These are phyloP conservation scores for Biston stratarius DNA, from an alignment of 2,888 invertebrate genomes.

Conservation along the genomic window DNA sequence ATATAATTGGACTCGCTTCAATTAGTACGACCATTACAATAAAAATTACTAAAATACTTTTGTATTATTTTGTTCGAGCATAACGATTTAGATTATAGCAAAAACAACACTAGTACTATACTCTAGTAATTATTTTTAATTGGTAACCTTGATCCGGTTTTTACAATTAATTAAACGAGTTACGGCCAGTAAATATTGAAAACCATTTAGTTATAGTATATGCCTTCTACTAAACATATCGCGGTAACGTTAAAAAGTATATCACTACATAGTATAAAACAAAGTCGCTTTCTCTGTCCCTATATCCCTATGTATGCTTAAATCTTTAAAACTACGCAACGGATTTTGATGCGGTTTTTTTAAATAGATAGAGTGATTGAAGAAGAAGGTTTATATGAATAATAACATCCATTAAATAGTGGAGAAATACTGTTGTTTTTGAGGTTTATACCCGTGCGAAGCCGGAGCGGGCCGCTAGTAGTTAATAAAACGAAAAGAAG, in stretches of 20 bases:
- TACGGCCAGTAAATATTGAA: not conserved
- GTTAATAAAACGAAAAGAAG: too few relatives aligned
- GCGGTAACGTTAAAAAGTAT: not conserved
- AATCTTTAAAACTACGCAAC: too few relatives aligned
- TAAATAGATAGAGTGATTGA: too few relatives aligned
- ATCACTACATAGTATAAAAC: too few relatives aligned
- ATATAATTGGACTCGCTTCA: conserved; percentile 1
- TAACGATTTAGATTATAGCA: not conserved
- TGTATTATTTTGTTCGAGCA: not conserved
- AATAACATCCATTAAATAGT: too few relatives aligned
- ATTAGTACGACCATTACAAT: not conserved
- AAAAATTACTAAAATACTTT: not conserved
- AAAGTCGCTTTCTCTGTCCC: too few relatives aligned
- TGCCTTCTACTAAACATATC: not conserved
- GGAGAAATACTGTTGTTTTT: too few relatives aligned
- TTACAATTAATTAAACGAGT: not conserved
- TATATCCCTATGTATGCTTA: too few relatives aligned
- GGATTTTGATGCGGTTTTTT: too few relatives aligned
- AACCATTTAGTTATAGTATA: not conserved
- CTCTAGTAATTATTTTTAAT: not conserved
- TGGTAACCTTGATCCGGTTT: conserved; percentile 9
- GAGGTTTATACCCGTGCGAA: too few relatives aligned
- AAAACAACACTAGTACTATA: not conserved
- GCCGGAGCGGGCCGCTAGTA: too few relatives aligned
- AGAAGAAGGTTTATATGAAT: too few relatives aligned